A percentile compares a stretch with the other conserved stretches of the same genome.
Evolutionary conservation across 2,113 vertebrate genomes (phyloP).

Genomic region (Ranitomeya imitator): DNA sequence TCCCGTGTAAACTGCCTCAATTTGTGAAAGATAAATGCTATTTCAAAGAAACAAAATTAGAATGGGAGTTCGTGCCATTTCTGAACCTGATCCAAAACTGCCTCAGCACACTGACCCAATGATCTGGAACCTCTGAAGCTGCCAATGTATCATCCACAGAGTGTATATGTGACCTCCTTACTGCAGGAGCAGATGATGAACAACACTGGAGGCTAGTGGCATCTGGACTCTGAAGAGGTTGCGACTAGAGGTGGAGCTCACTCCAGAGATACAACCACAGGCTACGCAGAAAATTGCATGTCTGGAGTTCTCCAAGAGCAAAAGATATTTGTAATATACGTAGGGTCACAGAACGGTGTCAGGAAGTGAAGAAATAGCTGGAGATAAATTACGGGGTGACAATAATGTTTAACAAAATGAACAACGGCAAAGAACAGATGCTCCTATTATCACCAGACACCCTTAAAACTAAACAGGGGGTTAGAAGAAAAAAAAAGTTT

Average conservation of each 20-base stretch:
- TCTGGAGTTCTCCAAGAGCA: background rate
- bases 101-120: conserved; percentile 46
- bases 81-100: conserved; percentile 36
- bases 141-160: conserved; percentile 44
- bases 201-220: conserved; percentile 49
- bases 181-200: conserved; percentile 44
- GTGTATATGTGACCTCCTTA: conserved; percentile 35
- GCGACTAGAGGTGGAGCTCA: conserved; percentile 34
- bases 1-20: background rate
- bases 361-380: background rate
- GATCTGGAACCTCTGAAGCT: conserved; percentile 46
- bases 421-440: background rate
- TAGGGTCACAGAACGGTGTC: conserved; percentile 4
- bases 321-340: conserved; percentile 4
- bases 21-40: conserved; percentile 10
- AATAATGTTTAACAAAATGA: background rate
- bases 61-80: conserved; percentile 7
- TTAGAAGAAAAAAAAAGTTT: background rate
- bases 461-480: background rate
- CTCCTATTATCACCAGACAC: background rate
- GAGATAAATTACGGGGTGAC: background rate
- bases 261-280: conserved; percentile 33
- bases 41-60: background rate
- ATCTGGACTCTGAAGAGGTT: conserved; percentile 50
- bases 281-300: conserved; percentile 21